Percentiles rank a stretch among this genome's conserved stretches.
These are phyloP conservation scores for Troides aeacus DNA, from an alignment of 2,888 invertebrate genomes.

Conservation along the genomic window DNA sequence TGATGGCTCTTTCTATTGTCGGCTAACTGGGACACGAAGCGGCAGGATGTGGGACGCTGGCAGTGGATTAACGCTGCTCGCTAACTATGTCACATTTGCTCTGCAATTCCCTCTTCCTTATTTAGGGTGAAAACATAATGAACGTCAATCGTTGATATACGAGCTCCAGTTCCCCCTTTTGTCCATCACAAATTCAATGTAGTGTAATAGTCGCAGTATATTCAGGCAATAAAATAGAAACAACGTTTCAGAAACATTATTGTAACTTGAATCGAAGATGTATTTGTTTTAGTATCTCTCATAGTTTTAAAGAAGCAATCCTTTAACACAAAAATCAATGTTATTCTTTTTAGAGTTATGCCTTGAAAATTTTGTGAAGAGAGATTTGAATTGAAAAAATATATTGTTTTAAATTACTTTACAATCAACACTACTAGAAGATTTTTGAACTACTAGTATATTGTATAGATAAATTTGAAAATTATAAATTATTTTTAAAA, in stretches of 20 bases:
- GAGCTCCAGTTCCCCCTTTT: conserved; percentile 1
- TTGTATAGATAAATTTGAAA: too few species aligned
- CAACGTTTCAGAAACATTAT: background rate
- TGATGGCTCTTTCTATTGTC: conserved; percentile 59
- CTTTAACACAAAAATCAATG: too few species aligned
- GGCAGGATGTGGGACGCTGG: conserved; percentile 43
- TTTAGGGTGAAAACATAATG: conserved; percentile 20
- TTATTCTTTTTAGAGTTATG: too few species aligned
- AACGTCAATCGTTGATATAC: conserved; percentile 13
- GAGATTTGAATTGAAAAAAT: too few species aligned
- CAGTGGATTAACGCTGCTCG: conserved; percentile 40
- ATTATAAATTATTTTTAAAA: background rate
- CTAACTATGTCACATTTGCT: conserved; percentile 36
- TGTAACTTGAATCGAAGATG: too few species aligned
- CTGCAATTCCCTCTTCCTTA: conserved; percentile 30
- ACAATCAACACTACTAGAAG: too few species aligned
- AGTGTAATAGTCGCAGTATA: background rate
- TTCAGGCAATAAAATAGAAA: background rate
- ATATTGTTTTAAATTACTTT: too few species aligned
- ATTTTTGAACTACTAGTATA: too few species aligned
- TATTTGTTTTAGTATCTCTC: too few species aligned
- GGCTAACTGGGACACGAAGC: conserved; percentile 53
- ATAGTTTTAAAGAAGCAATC: too few species aligned
- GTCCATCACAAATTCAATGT: background rate
- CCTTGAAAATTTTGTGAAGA: too few species aligned